Conservation (phyloP, 2,888 invertebrate genomes). For the Platycheirus albimanus region DNA sequence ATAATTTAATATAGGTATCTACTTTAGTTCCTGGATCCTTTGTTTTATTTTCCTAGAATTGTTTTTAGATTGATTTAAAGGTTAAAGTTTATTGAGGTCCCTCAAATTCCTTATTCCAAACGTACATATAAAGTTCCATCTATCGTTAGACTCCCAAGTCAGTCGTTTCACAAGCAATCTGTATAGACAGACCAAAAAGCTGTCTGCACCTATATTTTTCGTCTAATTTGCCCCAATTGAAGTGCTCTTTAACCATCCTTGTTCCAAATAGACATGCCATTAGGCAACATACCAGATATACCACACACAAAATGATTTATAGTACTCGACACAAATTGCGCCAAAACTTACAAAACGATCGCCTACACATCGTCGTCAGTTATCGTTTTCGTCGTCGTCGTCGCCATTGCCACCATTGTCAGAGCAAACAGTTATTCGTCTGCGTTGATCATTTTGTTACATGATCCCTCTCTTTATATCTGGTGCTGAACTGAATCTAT, state of each 20-base stretch:
- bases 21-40: too few species aligned
- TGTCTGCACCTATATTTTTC: background rate
- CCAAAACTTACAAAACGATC: constrained; percentile 43
- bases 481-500: constrained; percentile 25
- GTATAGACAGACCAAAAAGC: background rate
- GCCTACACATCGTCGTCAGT: constrained; percentile 47
- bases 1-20: too few species aligned
- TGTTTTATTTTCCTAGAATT: too few species aligned
- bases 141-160: too few species aligned
- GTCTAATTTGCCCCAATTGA: constrained; percentile 27
- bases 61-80: too few species aligned
- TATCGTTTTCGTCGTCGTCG: too few species aligned
- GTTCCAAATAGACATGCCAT: constrained; percentile 19
- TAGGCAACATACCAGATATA: constrained; percentile 35
- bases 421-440: constrained; percentile 52
- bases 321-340: constrained; percentile 67
- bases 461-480: constrained; percentile 50
- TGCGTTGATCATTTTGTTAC: constrained; percentile 38
- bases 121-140: too few species aligned
- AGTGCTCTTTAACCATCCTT: constrained; percentile 33
- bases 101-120: too few species aligned
- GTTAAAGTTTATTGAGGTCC: too few species aligned
- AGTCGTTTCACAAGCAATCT: too few species aligned
- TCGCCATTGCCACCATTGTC: constrained; percentile 5
- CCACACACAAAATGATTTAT: constrained; percentile 63